A percentile compares a stretch with the other conserved stretches of the same genome.
Conservation (phyloP, 2,797 vertebrate genomes). For the Geotrypetes seraphini region DNA sequence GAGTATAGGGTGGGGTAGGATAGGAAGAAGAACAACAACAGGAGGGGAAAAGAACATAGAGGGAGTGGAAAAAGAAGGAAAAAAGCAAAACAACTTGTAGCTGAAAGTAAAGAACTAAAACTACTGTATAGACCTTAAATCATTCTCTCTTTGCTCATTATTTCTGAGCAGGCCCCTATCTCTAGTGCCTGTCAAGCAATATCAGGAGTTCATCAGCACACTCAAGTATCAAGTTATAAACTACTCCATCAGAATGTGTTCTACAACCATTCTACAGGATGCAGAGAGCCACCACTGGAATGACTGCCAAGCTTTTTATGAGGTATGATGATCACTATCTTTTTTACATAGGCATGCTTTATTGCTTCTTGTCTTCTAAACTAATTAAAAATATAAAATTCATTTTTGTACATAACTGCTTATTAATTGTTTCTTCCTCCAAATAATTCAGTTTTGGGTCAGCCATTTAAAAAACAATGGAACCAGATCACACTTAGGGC, state of each 20-base stretch:
- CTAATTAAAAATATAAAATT: slow-evolving; percentile 53
- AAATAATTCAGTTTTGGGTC: slow-evolving; percentile 27
- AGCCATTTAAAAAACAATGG: slow-evolving; percentile 10
- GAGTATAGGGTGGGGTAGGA: too few species aligned
- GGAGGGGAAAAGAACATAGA: too few species aligned
- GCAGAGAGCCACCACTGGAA: slow-evolving; percentile 89
- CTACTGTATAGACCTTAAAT: slow-evolving; percentile 46
- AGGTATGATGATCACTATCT: slow-evolving; percentile 66
- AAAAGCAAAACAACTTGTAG: too few species aligned
- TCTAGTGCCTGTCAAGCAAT: slow-evolving; percentile 72
- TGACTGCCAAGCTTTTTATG: slow-evolving; percentile 86
- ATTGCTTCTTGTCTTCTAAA: slow-evolving; percentile 32
- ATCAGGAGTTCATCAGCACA: slow-evolving; percentile 64
- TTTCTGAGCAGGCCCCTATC: slow-evolving; percentile 66
- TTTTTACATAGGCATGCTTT: slow-evolving; percentile 40
- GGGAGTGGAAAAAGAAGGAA: too few species aligned
- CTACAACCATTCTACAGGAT: slow-evolving; percentile 83
- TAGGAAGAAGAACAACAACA: too few species aligned
- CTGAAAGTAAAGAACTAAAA: slow-evolving; percentile 44
- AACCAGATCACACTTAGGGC: slow-evolving; percentile 2
- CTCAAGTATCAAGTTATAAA: slow-evolving; percentile 74
- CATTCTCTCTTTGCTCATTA: slow-evolving; percentile 51
- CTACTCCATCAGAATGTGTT: slow-evolving; percentile 80
- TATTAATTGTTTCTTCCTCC: slow-evolving; percentile 33
- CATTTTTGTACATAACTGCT: slow-evolving; percentile 30